Conservation (phyloP, 2,888 invertebrate species). For the Ypsolopha scabrella region DNA sequence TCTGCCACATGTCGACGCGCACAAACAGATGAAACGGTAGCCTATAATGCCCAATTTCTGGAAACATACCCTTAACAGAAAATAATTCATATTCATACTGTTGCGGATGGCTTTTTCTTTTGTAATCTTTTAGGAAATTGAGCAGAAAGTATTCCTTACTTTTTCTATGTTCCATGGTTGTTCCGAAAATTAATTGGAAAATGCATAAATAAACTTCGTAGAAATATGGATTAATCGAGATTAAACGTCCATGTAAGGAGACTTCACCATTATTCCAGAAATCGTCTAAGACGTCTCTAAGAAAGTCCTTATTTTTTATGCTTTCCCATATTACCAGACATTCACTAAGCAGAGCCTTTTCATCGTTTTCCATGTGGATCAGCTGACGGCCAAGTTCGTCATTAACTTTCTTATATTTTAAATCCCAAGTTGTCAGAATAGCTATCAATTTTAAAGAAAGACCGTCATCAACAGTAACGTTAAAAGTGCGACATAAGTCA, state of each 20-base stretch:
- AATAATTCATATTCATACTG: conserved; percentile 63
- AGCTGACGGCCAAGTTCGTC: conserved; percentile 40
- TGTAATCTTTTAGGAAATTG: conserved; percentile 54
- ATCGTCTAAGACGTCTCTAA: conserved; percentile 49
- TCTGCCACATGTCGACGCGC: conserved; percentile 63
- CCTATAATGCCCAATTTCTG: conserved; percentile 59
- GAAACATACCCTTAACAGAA: conserved; percentile 61
- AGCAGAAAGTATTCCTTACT: conserved; percentile 53
- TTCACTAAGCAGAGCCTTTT: conserved; percentile 29
- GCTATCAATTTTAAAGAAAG: conserved; percentile 52
- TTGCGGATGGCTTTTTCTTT: conserved; percentile 49
- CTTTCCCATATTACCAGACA: conserved; percentile 52
- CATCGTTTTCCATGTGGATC: conserved; percentile 35
- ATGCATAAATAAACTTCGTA: conserved; percentile 60
- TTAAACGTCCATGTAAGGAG: conserved; percentile 46
- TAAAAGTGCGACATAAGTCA: conserved; percentile 46
- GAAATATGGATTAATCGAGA: conserved; percentile 59
- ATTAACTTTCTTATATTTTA: conserved; percentile 40
- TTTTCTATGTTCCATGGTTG: conserved; percentile 30
- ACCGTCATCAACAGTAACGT: conserved; percentile 47
- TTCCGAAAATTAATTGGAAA: conserved; percentile 41
- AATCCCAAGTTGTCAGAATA: conserved; percentile 47
- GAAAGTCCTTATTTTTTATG: conserved; percentile 45
- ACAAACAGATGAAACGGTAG: conserved; percentile 61
- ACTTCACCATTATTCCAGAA: conserved; percentile 65